Conservation (phyloP, 2,797 vertebrate genomes). For the Orestias chungarensis region DNA sequence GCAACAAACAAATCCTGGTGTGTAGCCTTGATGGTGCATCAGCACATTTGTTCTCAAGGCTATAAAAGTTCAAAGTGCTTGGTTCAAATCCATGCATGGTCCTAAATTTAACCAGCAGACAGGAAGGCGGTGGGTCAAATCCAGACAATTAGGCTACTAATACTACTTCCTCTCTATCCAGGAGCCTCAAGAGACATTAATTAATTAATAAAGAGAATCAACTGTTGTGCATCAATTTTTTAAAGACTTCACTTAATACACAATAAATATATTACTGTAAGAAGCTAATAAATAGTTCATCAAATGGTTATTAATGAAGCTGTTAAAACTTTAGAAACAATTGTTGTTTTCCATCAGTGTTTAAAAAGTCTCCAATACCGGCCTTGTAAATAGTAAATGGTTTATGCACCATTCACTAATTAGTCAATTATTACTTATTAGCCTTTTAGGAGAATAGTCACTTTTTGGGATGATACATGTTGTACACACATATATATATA, state of each 20-base stretch:
- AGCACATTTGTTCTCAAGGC: conserved; percentile 51
- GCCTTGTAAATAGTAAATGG: neutral
- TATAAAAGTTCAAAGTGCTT: conserved; percentile 35
- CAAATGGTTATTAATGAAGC: neutral
- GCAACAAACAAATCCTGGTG: conserved; percentile 36
- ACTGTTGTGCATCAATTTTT: neutral
- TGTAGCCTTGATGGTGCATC: conserved; percentile 17
- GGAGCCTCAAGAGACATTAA: conserved; percentile 47
- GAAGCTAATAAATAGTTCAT: neutral
- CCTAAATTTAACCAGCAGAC: conserved; percentile 70
- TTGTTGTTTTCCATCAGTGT: neutral
- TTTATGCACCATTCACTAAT: neutral
- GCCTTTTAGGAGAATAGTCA: neutral
- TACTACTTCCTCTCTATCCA: conserved; percentile 68
- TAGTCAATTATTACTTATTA: neutral
- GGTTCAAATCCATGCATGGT: conserved; percentile 52
- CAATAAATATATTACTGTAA: neutral
- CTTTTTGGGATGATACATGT: neutral
- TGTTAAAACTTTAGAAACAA: neutral
- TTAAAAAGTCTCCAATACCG: neutral
- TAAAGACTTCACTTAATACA: neutral
- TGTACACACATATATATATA: too few relatives aligned
- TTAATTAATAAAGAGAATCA: conserved; percentile 39
- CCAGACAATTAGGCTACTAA: conserved; percentile 66
- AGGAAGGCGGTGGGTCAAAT: conserved; percentile 56